These are phyloP conservation scores for Manis crassicaudata DNA, from an alignment of 2,797 vertebrate species.

Conservation along the genomic window DNA sequence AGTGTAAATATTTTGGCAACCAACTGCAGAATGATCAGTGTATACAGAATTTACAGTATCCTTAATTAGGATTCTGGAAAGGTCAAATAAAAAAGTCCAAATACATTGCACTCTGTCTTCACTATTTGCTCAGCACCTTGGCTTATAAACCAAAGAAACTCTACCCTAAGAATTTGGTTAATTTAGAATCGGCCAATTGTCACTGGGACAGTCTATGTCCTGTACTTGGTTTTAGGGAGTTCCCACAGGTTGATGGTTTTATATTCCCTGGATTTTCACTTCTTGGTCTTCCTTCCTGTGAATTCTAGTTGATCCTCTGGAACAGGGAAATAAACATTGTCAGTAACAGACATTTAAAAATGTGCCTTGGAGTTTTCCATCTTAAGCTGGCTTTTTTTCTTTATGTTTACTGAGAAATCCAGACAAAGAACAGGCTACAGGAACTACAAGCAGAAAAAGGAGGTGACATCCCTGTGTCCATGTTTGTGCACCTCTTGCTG, in stretches of 20 bases:
- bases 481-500: not conserved
- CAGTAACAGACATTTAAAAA: not conserved
- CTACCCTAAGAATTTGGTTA: not conserved
- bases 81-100: slow-evolving; percentile 59
- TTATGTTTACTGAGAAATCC: not conserved
- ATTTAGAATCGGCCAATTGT: not conserved
- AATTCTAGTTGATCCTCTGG: not conserved
- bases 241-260: not conserved
- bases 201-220: not conserved
- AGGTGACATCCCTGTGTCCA: not conserved
- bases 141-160: not conserved
- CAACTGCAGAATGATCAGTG: slow-evolving; percentile 30
- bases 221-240: not conserved
- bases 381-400: not conserved
- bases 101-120: not conserved
- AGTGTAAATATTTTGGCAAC: slow-evolving; percentile 60
- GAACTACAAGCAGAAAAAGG: not conserved
- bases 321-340: not conserved
- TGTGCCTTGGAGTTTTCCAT: not conserved
- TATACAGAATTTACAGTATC: slow-evolving; percentile 40
- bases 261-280: slow-evolving; percentile 33
- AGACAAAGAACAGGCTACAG: not conserved
- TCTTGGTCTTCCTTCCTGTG: not conserved
- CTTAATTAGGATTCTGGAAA: slow-evolving; percentile 66
- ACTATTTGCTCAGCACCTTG: not conserved